Base-by-base conservation (phyloP, 2,797 vertebrate species). In the Onychomys torridus region DNA sequence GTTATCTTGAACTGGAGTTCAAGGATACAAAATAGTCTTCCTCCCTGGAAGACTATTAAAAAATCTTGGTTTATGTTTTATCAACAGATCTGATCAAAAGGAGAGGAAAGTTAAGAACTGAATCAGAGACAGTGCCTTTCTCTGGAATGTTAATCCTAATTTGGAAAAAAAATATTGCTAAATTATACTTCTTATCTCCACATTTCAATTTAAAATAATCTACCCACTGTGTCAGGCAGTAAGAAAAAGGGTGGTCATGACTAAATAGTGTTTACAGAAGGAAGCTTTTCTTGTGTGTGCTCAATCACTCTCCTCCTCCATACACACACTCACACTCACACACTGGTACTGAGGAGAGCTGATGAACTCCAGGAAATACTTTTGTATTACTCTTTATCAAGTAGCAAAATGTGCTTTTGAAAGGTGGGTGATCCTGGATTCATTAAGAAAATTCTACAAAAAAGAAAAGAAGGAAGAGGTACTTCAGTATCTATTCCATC, bases 41-140 rank as follows among this genome's bases (percentile, higher is more conserved):
- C 69, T 84, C n/a, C 40, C 40, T 49, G 0, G 25, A 67, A 71
- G 34, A 83, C n/a, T 46, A 19, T 69, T 71, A 59, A 92, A n/a
- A n/a, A 49, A 49, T 84, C 40, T 23, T 75, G n/a, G 46, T 86
- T 85, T 67, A 43, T 77, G 29, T 78, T 95, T 96, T 55, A 5
- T 69, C 25, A 61, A 59, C 63, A 9, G 32, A 59, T 52, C 32
- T 78, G 34, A 43, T 75, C 57, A 69, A 27, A 49, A 43, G 6
- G 3, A 3, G 13, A 65, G 13, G 0, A 13, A 57, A 81, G 3
- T 65, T 92, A 73, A 95, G 88, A 93, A 73, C 2, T 43, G 61
- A 59, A 46, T 81, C 59, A 46, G 65, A 52, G 79, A 71, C 3
- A 63, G 10, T 40, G 19, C 76, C 27, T 34, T 61, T n/a, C 55